phyloP scores from a whole-genome alignment of 2,888 invertebrate genomes.

The Acanthopleura granulata region DNA sequence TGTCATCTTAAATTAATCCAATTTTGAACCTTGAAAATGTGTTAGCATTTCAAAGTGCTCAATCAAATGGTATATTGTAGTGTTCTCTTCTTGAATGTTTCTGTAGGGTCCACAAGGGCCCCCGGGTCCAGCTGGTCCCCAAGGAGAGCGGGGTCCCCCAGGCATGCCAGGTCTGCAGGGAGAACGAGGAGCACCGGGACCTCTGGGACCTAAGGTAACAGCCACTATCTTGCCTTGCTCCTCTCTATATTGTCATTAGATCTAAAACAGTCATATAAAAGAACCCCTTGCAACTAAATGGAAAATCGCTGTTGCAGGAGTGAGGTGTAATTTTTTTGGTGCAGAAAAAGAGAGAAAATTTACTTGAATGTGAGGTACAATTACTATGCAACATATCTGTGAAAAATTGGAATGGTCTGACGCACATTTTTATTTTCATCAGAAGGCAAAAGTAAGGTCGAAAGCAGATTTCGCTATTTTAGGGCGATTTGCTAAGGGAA shows the following conservation, averaged over 20 bases:
- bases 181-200: constrained; percentile 54
- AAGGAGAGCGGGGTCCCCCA: constrained; percentile 50
- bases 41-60: background rate
- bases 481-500: background rate
- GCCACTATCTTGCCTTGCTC: too few relatives aligned
- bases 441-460: too few relatives aligned
- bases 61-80: too few relatives aligned
- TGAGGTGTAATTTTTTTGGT: too few relatives aligned
- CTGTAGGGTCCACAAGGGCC: constrained; percentile 46
- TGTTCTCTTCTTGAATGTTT: background rate
- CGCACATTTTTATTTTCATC: background rate
- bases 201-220: constrained; percentile 41
- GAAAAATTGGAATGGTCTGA: background rate
- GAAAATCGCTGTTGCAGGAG: too few relatives aligned
- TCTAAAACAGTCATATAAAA: too few relatives aligned
- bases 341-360: too few relatives aligned
- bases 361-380: too few relatives aligned
- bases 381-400: too few relatives aligned
- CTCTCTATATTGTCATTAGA: too few relatives aligned
- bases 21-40: background rate
- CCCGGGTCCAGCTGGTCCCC: constrained; percentile 47
- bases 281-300: too few relatives aligned
- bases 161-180: constrained; percentile 61
- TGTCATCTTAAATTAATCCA: background rate
- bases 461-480: too few relatives aligned